Evolutionary conservation across 2,888 invertebrate species (phyloP).

Genomic region (Lymantria monacha): DNA sequence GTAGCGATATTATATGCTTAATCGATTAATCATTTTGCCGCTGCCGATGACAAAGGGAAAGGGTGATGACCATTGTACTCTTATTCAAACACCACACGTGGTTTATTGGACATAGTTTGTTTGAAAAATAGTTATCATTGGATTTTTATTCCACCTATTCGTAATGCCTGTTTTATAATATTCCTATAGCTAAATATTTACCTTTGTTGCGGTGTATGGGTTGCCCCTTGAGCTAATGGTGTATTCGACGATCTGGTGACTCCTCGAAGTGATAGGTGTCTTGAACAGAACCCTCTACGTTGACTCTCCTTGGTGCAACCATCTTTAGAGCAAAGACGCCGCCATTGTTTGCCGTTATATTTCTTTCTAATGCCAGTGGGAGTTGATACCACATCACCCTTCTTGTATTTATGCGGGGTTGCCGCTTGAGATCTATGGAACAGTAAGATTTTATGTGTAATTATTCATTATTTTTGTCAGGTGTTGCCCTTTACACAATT

Average conservation of each 20-base stretch:
- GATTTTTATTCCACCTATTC: too few species aligned
- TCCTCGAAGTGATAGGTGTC: constrained; percentile 96
- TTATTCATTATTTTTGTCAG: neutral
- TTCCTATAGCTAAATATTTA: constrained; percentile 17
- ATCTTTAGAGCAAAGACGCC: constrained; percentile 96
- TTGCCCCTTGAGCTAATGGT: constrained; percentile 65
- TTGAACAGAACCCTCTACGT: constrained; percentile 96
- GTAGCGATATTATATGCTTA: too few species aligned
- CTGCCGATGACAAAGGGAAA: too few species aligned
- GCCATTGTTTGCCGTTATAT: constrained; percentile 99
- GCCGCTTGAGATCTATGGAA: constrained; percentile 91
- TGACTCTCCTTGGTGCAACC: constrained; percentile 97
- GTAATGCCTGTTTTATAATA: too few species aligned
- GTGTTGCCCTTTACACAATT: too few species aligned
- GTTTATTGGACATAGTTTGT: too few species aligned
- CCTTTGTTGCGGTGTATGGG: constrained; percentile 76
- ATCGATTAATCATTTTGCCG: too few species aligned
- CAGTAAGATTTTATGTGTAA: neutral
- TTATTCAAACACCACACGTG: too few species aligned
- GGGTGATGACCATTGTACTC: too few species aligned
- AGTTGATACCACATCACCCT: constrained; percentile 97
- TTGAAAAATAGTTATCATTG: too few species aligned
- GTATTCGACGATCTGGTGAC: constrained; percentile 73
- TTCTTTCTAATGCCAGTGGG: constrained; percentile 98
- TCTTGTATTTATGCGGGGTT: constrained; percentile 97